phyloP scores from a whole-genome alignment of 2,113 vertebrate genomes.

The Osmerus eperlanus region DNA sequence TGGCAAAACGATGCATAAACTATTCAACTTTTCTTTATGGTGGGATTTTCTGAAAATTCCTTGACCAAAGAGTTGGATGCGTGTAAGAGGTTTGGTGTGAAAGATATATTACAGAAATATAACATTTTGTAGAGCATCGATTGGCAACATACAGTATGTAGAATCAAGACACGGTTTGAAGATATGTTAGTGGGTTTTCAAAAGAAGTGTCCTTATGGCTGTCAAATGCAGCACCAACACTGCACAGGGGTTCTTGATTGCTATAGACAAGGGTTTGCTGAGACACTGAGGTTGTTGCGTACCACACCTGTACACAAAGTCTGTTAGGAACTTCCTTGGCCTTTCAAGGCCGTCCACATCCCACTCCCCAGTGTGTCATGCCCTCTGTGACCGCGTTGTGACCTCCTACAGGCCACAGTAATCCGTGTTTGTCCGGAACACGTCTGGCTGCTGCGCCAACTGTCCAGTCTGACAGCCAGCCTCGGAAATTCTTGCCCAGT shows the following conservation, averaged over 20 bases:
- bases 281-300: slow-evolving; percentile 64
- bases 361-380: too few species aligned
- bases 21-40: slow-evolving; percentile 3
- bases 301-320: slow-evolving; percentile 69
- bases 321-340: slow-evolving; percentile 54
- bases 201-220: slow-evolving; percentile 71
- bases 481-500: too few species aligned
- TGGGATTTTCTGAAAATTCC: too few species aligned
- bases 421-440: too few species aligned
- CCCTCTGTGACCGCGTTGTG: too few species aligned
- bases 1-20: slow-evolving; percentile 10
- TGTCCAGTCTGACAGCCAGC: too few species aligned
- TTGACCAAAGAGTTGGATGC: too few species aligned
- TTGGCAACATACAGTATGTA: slow-evolving; percentile 19
- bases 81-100: slow-evolving; percentile 8
- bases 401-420: too few species aligned
- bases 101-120: slow-evolving; percentile 30
- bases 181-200: slow-evolving; percentile 70
- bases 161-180: slow-evolving; percentile 63
- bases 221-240: slow-evolving; percentile 59
- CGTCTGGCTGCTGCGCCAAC: too few species aligned
- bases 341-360: too few species aligned
- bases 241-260: slow-evolving; percentile 58
- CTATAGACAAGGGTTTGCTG: slow-evolving; percentile 60
- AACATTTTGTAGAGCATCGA: slow-evolving; percentile 15